These are phyloP conservation scores for Dryadula phaetusa DNA, from an alignment of 2,888 invertebrate species.

Conservation along the genomic window DNA sequence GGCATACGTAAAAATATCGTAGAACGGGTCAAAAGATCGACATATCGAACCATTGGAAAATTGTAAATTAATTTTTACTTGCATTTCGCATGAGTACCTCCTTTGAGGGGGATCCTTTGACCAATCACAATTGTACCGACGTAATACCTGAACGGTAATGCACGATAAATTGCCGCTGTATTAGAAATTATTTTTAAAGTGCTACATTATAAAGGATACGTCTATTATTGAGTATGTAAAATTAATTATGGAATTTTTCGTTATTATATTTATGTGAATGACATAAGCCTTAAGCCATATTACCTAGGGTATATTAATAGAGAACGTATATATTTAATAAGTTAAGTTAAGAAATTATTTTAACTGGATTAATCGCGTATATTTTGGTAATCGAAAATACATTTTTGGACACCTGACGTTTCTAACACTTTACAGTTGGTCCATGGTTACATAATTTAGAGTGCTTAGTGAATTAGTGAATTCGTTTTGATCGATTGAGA, in stretches of 20 bases:
- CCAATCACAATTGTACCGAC: slow-evolving; percentile 43
- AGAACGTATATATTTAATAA: too few species aligned
- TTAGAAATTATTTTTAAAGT: slow-evolving; percentile 29
- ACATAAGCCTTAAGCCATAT: too few species aligned
- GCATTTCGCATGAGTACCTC: slow-evolving; percentile 53
- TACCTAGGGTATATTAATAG: too few species aligned
- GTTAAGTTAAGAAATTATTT: too few species aligned
- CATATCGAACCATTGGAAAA: slow-evolving; percentile 53
- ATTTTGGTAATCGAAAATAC: too few species aligned
- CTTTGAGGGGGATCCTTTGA: slow-evolving; percentile 52
- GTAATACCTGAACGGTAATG: slow-evolving; percentile 36
- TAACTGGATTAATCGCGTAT: too few species aligned
- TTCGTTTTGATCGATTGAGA: too few species aligned
- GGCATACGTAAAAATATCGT: slow-evolving; percentile 1
- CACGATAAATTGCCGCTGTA: slow-evolving; percentile 21
- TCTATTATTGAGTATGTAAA: neutral
- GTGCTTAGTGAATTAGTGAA: too few species aligned
- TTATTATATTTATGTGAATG: neutral
- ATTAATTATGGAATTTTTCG: neutral
- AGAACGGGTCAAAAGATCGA: slow-evolving; percentile 24
- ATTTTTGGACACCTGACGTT: too few species aligned
- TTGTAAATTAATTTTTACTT: slow-evolving; percentile 70
- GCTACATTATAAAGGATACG: neutral
- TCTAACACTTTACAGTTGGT: too few species aligned
- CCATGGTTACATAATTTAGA: too few species aligned